Conservation (phyloP, 2,113 vertebrate genomes). For the Muscicapa adusta region DNA sequence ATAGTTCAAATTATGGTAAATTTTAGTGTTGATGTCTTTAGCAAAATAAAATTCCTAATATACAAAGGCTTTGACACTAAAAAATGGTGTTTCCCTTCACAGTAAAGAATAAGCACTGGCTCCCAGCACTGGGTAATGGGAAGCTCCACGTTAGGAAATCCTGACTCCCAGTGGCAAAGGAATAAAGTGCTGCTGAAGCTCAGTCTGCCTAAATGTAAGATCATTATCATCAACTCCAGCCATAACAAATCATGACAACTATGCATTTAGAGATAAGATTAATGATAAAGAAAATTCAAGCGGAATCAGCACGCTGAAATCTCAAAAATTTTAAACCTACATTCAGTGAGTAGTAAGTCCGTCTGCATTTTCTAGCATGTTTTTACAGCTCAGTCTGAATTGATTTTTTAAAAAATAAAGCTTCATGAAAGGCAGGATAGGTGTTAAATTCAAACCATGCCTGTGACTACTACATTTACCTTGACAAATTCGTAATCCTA, state of each 20-base stretch:
- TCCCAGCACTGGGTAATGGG: background rate
- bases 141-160: background rate
- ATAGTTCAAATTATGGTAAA: background rate
- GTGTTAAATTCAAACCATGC: background rate
- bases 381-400: background rate
- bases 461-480: background rate
- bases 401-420: background rate
- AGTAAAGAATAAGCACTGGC: background rate
- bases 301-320: background rate
- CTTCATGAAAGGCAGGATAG: background rate
- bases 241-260: accelerated
- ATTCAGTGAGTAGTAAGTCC: background rate
- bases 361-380: background rate
- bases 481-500: background rate
- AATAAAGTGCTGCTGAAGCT: background rate
- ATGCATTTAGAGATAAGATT: background rate
- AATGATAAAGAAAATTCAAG: background rate
- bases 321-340: background rate
- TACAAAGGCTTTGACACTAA: accelerated
- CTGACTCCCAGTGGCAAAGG: conserved; percentile 38
- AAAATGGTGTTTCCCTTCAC: background rate
- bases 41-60: background rate
- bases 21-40: background rate
- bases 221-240: background rate
- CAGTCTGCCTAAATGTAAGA: background rate